Conservation (phyloP, 2,113 vertebrate genomes). For the Lepidiolamprologus cunningtoni region DNA sequence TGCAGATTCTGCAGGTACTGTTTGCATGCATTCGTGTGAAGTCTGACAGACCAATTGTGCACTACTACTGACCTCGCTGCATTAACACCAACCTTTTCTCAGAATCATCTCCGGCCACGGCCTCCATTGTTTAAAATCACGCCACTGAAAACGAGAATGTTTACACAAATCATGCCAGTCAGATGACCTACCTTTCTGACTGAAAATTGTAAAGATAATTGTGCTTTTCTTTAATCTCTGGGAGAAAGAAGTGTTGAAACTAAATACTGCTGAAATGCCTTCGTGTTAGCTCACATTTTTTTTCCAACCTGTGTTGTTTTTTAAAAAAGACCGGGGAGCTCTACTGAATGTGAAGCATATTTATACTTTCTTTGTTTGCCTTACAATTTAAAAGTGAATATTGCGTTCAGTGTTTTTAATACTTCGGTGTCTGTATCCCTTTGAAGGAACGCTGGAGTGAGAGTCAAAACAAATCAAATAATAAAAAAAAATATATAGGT, state of each 20-base stretch:
- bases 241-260: background rate
- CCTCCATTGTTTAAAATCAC: background rate
- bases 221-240: background rate
- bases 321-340: background rate
- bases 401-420: background rate
- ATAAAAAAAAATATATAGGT: background rate
- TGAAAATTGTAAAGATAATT: background rate
- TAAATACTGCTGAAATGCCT: constrained; percentile 43
- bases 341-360: background rate
- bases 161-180: constrained; percentile 1
- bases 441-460: background rate
- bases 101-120: background rate
- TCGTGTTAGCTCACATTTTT: background rate
- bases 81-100: constrained; percentile 40
- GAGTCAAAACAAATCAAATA: background rate
- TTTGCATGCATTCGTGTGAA: constrained; percentile 22
- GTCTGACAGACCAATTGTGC: constrained; percentile 44
- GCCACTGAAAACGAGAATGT: constrained; percentile 25
- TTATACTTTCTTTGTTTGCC: constrained; percentile 2
- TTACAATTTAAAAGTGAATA: constrained; percentile 4
- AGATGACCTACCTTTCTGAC: background rate
- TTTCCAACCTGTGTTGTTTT: background rate
- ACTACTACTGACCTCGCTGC: constrained; percentile 49
- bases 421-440: background rate
- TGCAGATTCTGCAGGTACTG: constrained; percentile 48